Percentiles rank a stretch among this genome's conserved stretches.
Conservation (phyloP, 2,888 invertebrate species). For the Leptopilina syphax region DNA sequence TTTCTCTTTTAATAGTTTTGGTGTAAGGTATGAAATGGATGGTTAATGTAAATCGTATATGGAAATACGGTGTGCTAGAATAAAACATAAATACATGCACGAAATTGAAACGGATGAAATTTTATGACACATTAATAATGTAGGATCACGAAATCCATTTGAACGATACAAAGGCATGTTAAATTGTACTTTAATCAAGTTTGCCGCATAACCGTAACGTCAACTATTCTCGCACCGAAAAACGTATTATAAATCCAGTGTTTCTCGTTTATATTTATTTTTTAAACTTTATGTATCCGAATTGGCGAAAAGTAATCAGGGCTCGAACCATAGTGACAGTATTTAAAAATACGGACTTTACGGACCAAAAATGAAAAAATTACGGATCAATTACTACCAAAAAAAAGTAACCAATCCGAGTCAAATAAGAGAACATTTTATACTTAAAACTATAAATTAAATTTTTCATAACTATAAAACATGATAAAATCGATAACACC, state of each 20-base stretch:
- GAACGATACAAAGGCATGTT: conserved; percentile 8
- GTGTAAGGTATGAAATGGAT: background rate
- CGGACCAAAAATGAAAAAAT: too few relatives aligned
- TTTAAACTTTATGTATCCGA: background rate
- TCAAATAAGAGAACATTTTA: too few relatives aligned
- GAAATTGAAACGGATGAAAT: background rate
- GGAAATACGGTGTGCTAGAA: background rate
- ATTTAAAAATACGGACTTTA: too few relatives aligned
- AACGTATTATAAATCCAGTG: background rate
- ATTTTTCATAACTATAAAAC: too few relatives aligned
- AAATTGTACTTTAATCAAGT: background rate
- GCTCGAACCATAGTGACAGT: too few relatives aligned
- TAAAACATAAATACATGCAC: conserved; percentile 9
- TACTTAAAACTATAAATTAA: too few relatives aligned
- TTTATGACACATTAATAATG: conserved; percentile 20
- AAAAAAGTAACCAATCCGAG: too few relatives aligned
- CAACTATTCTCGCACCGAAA: background rate
- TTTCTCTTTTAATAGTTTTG: conserved; percentile 16
- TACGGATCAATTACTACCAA: too few relatives aligned
- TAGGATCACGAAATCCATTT: conserved; percentile 10
- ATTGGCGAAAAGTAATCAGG: too few relatives aligned
- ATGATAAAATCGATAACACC: too few relatives aligned
- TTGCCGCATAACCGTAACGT: conserved; percentile 4
- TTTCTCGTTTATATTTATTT: background rate
- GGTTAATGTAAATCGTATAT: conserved; percentile 19